Evolutionary conservation across 1,140 invertebrate species (phyloP).

Genomic region (Luehdorfia chinensis): DNA sequence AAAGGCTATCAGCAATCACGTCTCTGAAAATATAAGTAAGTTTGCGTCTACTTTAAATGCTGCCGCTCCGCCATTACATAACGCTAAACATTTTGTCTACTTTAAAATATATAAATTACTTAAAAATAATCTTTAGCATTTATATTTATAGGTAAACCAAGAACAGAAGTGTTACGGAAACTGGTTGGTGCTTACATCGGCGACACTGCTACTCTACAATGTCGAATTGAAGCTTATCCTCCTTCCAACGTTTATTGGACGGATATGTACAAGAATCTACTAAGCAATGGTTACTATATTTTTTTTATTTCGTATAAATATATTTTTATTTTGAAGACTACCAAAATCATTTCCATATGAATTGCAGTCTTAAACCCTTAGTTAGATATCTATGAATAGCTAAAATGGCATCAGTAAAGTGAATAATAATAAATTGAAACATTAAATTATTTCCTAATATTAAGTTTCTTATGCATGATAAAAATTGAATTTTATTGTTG

Average conservation of each 20-base stretch:
- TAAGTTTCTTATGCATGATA: not conserved
- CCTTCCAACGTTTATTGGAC: slow-evolving; percentile 38
- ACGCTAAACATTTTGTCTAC: no score
- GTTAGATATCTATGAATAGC: not conserved
- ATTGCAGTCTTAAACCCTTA: not conserved
- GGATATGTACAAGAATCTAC: slow-evolving; percentile 29
- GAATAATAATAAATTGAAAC: not conserved
- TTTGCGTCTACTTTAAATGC: no score
- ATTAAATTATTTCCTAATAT: not conserved
- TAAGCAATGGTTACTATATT: slow-evolving; percentile 35
- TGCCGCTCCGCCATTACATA: no score
- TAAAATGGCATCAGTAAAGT: not conserved
- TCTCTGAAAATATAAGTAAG: no score
- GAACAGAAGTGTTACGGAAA: slow-evolving; percentile 29
- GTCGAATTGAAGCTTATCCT: slow-evolving; percentile 39
- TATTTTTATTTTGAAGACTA: slow-evolving; percentile 1
- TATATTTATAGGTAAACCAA: slow-evolving; percentile 34
- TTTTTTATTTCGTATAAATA: not conserved
- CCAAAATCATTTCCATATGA: not conserved
- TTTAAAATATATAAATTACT: no score
- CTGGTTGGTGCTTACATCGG: slow-evolving; percentile 39
- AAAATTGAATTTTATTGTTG: not conserved
- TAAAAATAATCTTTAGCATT: no score
- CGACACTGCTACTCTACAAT: slow-evolving; percentile 27
- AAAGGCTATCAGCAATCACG: no score